Percentiles rank a stretch among this genome's conserved stretches.
Evolutionary conservation across 2,888 invertebrate species (phyloP).

Genomic region (Tinea trinotella): DNA sequence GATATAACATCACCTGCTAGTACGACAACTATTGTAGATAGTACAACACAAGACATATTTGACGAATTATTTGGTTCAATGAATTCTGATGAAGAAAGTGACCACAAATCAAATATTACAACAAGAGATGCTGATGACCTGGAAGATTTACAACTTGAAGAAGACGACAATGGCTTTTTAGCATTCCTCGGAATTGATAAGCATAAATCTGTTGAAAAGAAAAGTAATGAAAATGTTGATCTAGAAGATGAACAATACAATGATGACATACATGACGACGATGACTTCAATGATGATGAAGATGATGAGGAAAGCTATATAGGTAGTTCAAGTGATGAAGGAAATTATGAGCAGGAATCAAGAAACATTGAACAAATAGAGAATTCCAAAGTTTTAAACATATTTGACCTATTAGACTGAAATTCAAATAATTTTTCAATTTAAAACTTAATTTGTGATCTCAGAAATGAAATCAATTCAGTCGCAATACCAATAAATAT

Average conservation of each 20-base stretch:
- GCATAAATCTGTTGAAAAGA: neutral
- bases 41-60: constrained; percentile 39
- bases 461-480: neutral
- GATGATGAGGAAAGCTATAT: constrained; percentile 28
- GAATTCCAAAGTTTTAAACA: constrained; percentile 34
- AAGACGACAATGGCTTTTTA: no score
- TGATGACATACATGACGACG: constrained; percentile 36
- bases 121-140: constrained; percentile 18
- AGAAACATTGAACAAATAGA: neutral
- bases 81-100: constrained; percentile 33
- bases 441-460: neutral
- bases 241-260: constrained; percentile 38
- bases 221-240: constrained; percentile 33
- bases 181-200: neutral
- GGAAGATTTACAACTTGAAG: constrained; percentile 10
- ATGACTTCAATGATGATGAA: constrained; percentile 27
- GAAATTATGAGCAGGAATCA: constrained; percentile 23
- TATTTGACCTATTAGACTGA: constrained; percentile 61
- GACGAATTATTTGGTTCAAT: constrained; percentile 46
- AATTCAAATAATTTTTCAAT: constrained; percentile 8
- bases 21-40: constrained; percentile 31
- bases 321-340: constrained; percentile 1
- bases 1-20: constrained; percentile 28
- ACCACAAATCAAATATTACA: constrained; percentile 18
- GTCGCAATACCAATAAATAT: neutral